These are phyloP conservation scores for Gobionotothen gibberifrons DNA, from an alignment of 2,797 vertebrate species.

Conservation along the genomic window DNA sequence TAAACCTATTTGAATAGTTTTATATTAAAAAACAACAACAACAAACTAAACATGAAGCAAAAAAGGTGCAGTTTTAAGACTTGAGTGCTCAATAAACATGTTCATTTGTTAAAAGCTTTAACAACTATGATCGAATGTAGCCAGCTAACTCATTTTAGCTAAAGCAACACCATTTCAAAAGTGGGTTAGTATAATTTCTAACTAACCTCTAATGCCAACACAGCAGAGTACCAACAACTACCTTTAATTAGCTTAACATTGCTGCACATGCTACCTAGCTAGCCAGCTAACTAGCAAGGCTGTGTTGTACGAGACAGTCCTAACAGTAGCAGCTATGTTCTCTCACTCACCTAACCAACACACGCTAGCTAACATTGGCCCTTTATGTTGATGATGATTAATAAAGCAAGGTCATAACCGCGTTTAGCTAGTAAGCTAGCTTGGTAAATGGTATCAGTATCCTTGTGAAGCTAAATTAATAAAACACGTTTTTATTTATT, in stretches of 20 bases:
- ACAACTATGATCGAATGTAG: neutral
- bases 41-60: neutral
- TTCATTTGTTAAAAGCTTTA: slow-evolving; percentile 1
- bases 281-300: neutral
- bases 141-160: neutral
- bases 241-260: neutral
- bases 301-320: neutral
- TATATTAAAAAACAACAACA: neutral
- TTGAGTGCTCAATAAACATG: slow-evolving; percentile 19
- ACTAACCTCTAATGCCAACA: neutral
- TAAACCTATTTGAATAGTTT: neutral
- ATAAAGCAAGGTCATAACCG: neutral
- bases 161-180: neutral
- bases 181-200: neutral
- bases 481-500: too few species aligned
- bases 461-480: neutral
- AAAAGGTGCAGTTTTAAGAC: slow-evolving; percentile 3
- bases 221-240: neutral
- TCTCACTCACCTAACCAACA: neutral
- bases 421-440: neutral
- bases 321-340: neutral
- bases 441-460: neutral
- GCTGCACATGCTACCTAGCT: neutral
- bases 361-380: neutral
- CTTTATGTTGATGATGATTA: neutral